phyloP scores from a whole-genome alignment of 2,797 vertebrate species.

The Telmatherina bonti region DNA sequence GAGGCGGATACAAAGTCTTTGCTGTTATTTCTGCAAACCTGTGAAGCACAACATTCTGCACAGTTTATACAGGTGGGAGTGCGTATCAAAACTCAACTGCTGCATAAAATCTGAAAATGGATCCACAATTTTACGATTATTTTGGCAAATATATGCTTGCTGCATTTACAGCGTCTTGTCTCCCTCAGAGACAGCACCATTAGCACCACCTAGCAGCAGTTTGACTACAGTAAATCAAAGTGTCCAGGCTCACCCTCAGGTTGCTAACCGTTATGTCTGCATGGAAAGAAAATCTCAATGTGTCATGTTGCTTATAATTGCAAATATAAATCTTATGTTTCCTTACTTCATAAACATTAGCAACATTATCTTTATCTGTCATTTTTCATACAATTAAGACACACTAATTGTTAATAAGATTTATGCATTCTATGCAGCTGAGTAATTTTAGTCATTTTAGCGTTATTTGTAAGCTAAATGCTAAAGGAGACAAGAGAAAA shows the following conservation, averaged over 20 bases:
- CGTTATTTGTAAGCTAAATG: neutral
- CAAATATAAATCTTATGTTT: neutral
- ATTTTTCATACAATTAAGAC: neutral
- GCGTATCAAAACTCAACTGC: neutral
- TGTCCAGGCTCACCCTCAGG: constrained; percentile 27
- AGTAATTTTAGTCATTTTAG: neutral
- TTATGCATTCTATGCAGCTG: neutral
- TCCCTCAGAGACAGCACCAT: constrained; percentile 57
- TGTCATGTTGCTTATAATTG: neutral
- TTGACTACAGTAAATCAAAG: constrained; percentile 55
- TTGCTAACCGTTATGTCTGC: constrained; percentile 1
- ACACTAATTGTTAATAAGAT: constrained; percentile 5
- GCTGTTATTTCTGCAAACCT: constrained; percentile 44
- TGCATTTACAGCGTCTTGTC: constrained; percentile 12
- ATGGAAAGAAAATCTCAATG: constrained; percentile 9
- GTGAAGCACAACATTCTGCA: constrained; percentile 8
- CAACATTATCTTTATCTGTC: neutral
- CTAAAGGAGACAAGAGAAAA: neutral
- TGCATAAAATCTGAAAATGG: neutral
- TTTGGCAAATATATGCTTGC: constrained; percentile 13
- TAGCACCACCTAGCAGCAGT: constrained; percentile 86
- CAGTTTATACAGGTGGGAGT: neutral
- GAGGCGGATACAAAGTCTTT: constrained; percentile 41
- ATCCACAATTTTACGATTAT: neutral
- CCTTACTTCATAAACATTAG: neutral